Evolutionary conservation across 2,797 vertebrate species (phyloP).

Genomic region (Odontamblyopus lacepedii): DNA sequence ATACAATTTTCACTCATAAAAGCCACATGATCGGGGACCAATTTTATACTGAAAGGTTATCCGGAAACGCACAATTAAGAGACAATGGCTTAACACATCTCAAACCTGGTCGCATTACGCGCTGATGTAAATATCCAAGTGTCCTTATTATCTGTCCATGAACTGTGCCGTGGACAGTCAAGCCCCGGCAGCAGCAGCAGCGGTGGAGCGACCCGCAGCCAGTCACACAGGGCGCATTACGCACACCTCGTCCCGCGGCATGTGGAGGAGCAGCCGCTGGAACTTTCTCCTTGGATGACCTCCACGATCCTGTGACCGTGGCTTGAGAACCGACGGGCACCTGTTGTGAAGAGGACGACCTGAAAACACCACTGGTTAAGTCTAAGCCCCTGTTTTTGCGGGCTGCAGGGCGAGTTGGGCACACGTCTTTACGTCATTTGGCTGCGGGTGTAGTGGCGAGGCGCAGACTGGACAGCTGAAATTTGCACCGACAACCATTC

Average conservation of each 20-base stretch:
- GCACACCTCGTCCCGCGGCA: constrained; percentile 19
- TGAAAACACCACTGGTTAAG: background rate
- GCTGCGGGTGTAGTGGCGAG: constrained; percentile 36
- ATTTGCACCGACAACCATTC: background rate
- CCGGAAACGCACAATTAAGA: constrained; percentile 13
- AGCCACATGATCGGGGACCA: background rate
- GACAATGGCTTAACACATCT: background rate
- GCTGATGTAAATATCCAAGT: constrained; percentile 34
- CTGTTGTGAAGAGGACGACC: constrained; percentile 29
- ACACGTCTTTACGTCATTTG: constrained; percentile 16
- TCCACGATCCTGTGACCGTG: constrained; percentile 51
- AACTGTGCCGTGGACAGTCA: background rate
- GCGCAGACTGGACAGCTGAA: constrained; percentile 20
- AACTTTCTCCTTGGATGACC: constrained; percentile 75
- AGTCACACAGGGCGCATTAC: constrained; percentile 12
- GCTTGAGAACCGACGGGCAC: constrained; percentile 24
- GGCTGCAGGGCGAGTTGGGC: constrained; percentile 35
- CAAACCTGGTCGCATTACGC: constrained; percentile 17
- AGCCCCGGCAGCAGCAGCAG: constrained; percentile 3
- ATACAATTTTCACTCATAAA: no score
- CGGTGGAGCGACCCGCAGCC: constrained; percentile 20
- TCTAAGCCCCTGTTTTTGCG: constrained; percentile 11
- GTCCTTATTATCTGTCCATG: constrained; percentile 19
- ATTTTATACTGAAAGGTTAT: constrained; percentile 39
- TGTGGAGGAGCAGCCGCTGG: constrained; percentile 37